Percentiles rank a stretch among this genome's conserved stretches.
Conservation (phyloP, 2,113 vertebrate species). For the Megaleporinus macrocephalus region DNA sequence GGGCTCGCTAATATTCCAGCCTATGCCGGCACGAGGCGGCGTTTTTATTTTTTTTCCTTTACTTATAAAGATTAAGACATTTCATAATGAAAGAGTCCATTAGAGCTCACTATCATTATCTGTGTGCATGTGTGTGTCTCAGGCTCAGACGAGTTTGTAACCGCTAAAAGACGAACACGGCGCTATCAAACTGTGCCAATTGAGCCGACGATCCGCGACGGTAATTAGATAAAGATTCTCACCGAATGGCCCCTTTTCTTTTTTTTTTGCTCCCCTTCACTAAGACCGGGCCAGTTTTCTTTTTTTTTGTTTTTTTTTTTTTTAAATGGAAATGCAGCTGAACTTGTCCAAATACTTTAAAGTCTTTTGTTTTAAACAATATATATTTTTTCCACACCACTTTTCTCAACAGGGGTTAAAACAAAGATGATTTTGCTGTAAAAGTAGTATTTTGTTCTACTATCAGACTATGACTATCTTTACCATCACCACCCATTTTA, state of each 20-base stretch:
- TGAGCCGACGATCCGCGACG: slow-evolving; percentile 28
- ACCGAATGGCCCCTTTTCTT: neutral
- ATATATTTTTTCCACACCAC: too few relatives aligned
- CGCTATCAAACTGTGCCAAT: slow-evolving; percentile 33
- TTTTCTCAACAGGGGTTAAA: slow-evolving; percentile 23
- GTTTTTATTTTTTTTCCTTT: neutral
- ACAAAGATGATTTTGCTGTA: neutral
- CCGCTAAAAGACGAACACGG: slow-evolving; percentile 30
- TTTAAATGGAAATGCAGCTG: neutral
- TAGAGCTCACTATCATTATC: slow-evolving; percentile 33
- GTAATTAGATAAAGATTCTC: slow-evolving; percentile 46
- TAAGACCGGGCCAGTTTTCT: neutral
- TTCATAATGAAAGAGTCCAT: slow-evolving; percentile 47
- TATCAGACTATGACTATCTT: too few relatives aligned
- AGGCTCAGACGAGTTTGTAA: slow-evolving; percentile 25
- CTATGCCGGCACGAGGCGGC: slow-evolving; percentile 19
- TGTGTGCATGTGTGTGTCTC: slow-evolving; percentile 1
- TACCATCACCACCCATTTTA: too few relatives aligned
- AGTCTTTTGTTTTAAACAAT: too few relatives aligned
- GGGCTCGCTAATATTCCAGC: slow-evolving; percentile 27
- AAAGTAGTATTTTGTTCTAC: slow-evolving; percentile 1
- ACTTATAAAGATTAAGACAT: slow-evolving; percentile 36
- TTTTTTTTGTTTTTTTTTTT: too few relatives aligned
- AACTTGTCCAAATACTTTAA: slow-evolving; percentile 20
- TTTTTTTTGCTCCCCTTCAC: neutral